Conservation (phyloP, 2,888 invertebrate species). For the Caenorhabditis plicata region DNA sequence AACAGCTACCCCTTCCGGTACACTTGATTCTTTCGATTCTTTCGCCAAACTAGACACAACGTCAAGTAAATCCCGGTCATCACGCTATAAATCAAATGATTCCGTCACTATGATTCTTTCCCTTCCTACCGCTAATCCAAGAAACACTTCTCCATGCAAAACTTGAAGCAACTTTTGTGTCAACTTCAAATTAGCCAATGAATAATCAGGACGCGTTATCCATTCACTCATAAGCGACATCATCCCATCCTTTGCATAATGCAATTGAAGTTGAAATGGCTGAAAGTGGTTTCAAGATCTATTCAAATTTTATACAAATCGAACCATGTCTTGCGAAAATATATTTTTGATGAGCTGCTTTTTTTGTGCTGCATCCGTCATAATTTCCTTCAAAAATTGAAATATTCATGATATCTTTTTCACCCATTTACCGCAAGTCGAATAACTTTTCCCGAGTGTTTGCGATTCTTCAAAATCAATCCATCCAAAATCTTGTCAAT, state of each 20-base stretch:
- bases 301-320: not conserved
- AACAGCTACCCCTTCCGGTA: constrained; percentile 5
- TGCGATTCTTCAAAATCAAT: constrained; percentile 9
- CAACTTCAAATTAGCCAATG: constrained; percentile 14
- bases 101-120: not conserved
- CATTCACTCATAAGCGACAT: constrained; percentile 15
- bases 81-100: not conserved
- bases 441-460: constrained; percentile 15
- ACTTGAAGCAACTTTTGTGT: constrained; percentile 14
- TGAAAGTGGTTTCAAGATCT: not conserved
- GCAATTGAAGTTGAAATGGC: constrained; percentile 4
- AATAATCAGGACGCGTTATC: constrained; percentile 13
- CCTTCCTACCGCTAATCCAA: not conserved
- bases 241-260: constrained; percentile 24
- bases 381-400: constrained; percentile 7
- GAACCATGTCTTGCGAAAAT: constrained; percentile 13
- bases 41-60: constrained; percentile 2
- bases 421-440: constrained; percentile 4
- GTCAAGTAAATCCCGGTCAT: constrained; percentile 2
- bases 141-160: constrained; percentile 18
- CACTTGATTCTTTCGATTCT: not conserved
- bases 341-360: constrained; percentile 6
- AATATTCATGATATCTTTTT: too few relatives aligned
- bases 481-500: constrained; percentile 8
- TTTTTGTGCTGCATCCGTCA: constrained; percentile 17